These are phyloP conservation scores for Nibea coibor DNA, from an alignment of 2,113 vertebrate species.

Conservation along the genomic window DNA sequence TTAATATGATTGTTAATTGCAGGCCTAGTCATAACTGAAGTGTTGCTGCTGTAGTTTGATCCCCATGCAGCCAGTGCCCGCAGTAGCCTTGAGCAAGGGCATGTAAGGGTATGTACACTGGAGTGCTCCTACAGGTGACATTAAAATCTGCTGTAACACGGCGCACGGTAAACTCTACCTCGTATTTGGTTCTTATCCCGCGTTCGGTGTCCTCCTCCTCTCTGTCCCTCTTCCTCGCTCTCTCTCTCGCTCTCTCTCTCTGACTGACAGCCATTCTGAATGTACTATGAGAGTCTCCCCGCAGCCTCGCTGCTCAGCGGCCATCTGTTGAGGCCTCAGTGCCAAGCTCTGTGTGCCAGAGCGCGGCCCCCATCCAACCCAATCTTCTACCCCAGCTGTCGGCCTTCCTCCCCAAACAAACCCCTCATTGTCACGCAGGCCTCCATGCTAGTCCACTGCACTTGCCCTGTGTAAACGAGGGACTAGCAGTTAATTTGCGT, in stretches of 20 bases:
- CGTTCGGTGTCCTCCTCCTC: neutral
- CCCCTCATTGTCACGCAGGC: constrained; percentile 74
- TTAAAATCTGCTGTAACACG: neutral
- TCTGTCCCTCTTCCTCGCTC: constrained; percentile 7
- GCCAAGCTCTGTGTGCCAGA: constrained; percentile 77
- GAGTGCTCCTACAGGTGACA: too few relatives aligned
- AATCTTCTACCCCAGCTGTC: constrained; percentile 71
- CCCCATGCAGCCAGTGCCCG: neutral
- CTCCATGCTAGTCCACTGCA: constrained; percentile 36
- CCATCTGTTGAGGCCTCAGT: constrained; percentile 80
- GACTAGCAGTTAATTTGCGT: constrained; percentile 54
- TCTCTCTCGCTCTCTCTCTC: constrained; percentile 14
- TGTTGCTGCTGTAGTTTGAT: neutral
- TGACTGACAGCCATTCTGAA: constrained; percentile 54
- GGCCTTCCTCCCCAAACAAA: constrained; percentile 76
- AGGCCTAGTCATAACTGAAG: neutral
- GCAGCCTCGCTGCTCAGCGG: constrained; percentile 72
- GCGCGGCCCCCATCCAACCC: constrained; percentile 58
- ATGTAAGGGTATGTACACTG: neutral
- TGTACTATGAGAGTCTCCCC: constrained; percentile 64
- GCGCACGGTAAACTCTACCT: neutral
- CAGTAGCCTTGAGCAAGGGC: constrained; percentile 18
- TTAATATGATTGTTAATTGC: neutral
- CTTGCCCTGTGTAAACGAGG: constrained; percentile 59
- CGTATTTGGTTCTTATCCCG: neutral